Conservation (phyloP, 2,113 vertebrate genomes). For the Proterorhinus semilunaris region DNA sequence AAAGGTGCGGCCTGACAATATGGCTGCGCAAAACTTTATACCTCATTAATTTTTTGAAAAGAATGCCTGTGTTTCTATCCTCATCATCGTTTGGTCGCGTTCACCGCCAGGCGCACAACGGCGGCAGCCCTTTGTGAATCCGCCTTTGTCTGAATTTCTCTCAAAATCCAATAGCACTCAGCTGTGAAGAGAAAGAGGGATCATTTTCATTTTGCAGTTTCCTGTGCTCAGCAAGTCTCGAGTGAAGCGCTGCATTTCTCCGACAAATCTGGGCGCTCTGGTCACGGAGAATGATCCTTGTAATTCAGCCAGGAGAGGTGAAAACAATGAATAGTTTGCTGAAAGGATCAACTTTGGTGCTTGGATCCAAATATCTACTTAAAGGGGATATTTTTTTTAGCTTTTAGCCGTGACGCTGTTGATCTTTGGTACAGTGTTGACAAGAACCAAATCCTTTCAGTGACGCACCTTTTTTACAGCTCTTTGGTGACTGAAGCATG, state of each 20-base stretch:
- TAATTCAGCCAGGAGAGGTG: background rate
- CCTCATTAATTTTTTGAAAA: no score
- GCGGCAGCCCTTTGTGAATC: background rate
- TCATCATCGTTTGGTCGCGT: constrained; percentile 17
- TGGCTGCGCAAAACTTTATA: no score
- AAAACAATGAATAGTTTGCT: background rate
- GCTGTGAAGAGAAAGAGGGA: constrained; percentile 40
- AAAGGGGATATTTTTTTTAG: no score
- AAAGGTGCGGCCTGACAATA: no score
- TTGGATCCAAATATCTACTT: no score
- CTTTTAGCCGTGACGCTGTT: no score
- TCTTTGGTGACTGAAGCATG: no score
- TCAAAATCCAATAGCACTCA: background rate
- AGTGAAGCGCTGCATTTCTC: constrained; percentile 25
- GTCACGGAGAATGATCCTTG: constrained; percentile 35
- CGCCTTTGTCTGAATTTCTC: background rate
- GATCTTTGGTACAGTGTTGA: no score
- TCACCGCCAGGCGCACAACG: background rate
- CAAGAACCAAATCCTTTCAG: no score
- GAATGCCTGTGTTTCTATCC: background rate
- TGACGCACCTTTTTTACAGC: no score
- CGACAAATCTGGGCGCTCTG: background rate
- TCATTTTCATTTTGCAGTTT: constrained; percentile 40
- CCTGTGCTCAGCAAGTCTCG: constrained; percentile 42
- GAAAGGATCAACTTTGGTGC: background rate